Evolutionary conservation across 2,888 invertebrate genomes (phyloP), one percentile per base, ranked within the genome.

Genomic region (Spisula solida): DNA sequence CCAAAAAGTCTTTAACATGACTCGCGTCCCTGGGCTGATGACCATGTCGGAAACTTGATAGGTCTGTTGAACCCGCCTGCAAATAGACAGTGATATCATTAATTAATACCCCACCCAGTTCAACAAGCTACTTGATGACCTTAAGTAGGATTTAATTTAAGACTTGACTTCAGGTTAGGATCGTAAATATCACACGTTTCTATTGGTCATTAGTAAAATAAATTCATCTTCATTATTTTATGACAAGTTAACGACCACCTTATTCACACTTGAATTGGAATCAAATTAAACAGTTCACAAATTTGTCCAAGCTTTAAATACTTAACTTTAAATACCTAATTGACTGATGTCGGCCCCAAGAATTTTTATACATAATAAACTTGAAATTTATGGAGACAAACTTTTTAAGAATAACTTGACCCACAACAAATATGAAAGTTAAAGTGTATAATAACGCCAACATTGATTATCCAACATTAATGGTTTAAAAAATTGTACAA

Each of bases 191-290:
- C 20, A 34, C 48, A 79, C 51, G 34, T 79, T 56, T 16, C 18
- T n/a, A 41, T 20, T 85, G 79, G 79, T 85, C 85, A 85, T 85
- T 85, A 85, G 79, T 29, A 79, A n/a, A 51, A 79, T 78, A 51
- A 79, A 79, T 85, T 79, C 41, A 79, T 85, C 85, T 56, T 85
- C 85, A 85, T 85, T 85, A 85, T 85, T 41, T 56, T 85, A 85
- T 85, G 85, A 85, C 85, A 85, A 16, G 51, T 79, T 85, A 85
- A 85, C 79, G 34, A 55, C 41, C 0, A 34, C n/a, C 20, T n/a
- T 79, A 85, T 85, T 85, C 85, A 85, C 85, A 79, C 85, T 79
- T 55, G 56, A 60, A 25, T 85, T 85, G 47, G 78, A 79, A 56
- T 47, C 34, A 79, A 85, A 51, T 41, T 34, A 85, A 55, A 51